Base-by-base conservation (phyloP, 2,888 invertebrate genomes). In the Chrysomela aeneicollis region DNA sequence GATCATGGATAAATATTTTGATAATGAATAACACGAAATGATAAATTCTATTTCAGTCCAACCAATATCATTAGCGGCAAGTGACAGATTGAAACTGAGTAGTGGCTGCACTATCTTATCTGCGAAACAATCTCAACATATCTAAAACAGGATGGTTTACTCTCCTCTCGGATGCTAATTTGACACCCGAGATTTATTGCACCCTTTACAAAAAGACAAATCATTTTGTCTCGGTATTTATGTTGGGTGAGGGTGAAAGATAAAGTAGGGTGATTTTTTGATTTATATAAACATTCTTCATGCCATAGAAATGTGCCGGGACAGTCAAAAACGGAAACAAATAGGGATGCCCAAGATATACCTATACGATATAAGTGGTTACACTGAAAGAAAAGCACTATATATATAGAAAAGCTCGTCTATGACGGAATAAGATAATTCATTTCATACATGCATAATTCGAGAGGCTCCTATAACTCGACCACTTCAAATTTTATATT, bases 131-230 rank as follows among this genome's bases (percentile, higher is more conserved):
- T 69, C 68, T 69, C 26, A 58, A 61, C 65, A 65, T 53, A 61
- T 58, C 65, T 61, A 47, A 67, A 64, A 60, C 64, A 51, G 53
- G 32, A 52, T 57, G 58, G 66, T 69, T 59, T 69, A 66, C 61
- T 61, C 55, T 63, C 57, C 57, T 66, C 59, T 58, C 53, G 58
- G 57, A 64, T 57, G 63, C 59, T 70, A 71, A 69, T 73, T 70
- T 70, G 71, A 70, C 73, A 71, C 42, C 30, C 35, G 62, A 66
- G 62, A 70, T 59, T 63, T 73, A 71, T 69, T 59, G 60, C 59
- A 55, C 49, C 66, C 63, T 65, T 69, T 69, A 66, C 59, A 60
- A 64, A 66, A 71, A 66, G 64, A 71, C 69, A 70, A 70, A 73
- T 73, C 66, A 70, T 70, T 71, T 69, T 62, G 64, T 70, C 62